These are phyloP conservation scores for Percopsis omiscomaycus DNA, from an alignment of 2,797 vertebrate species.

Conservation along the genomic window DNA sequence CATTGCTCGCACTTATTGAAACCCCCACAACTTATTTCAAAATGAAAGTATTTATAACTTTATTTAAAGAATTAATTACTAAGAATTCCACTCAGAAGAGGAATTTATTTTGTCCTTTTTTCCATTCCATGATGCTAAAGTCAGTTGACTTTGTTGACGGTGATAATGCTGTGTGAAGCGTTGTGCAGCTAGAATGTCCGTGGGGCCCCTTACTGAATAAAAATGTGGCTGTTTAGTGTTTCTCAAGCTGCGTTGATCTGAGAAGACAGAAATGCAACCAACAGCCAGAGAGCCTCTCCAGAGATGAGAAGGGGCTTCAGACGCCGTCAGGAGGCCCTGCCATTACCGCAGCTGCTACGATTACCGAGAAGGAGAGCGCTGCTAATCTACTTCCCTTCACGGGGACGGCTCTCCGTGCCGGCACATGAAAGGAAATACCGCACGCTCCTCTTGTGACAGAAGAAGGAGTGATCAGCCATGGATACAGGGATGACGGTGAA, in stretches of 20 bases:
- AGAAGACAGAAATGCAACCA: constrained; percentile 74
- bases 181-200: constrained; percentile 60
- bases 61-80: too few relatives aligned
- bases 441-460: constrained; percentile 46
- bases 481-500: constrained; percentile 50
- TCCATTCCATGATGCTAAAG: constrained; percentile 50
- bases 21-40: too few relatives aligned
- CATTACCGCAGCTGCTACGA: constrained; percentile 78
- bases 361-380: constrained; percentile 72
- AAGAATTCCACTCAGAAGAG: neutral
- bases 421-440: constrained; percentile 68
- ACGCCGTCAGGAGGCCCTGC: constrained; percentile 55
- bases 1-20: too few relatives aligned
- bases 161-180: constrained; percentile 53
- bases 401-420: constrained; percentile 59
- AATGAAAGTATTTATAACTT: too few relatives aligned
- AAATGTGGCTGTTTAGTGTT: constrained; percentile 73
- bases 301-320: constrained; percentile 69
- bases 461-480: constrained; percentile 35
- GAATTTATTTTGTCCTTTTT: constrained; percentile 5
- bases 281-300: constrained; percentile 69
- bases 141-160: constrained; percentile 48
- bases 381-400: constrained; percentile 73
- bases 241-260: constrained; percentile 75
- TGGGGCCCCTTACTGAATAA: constrained; percentile 52